phyloP scores from a whole-genome alignment of 2,888 invertebrate species.

The Meteorus colon region DNA sequence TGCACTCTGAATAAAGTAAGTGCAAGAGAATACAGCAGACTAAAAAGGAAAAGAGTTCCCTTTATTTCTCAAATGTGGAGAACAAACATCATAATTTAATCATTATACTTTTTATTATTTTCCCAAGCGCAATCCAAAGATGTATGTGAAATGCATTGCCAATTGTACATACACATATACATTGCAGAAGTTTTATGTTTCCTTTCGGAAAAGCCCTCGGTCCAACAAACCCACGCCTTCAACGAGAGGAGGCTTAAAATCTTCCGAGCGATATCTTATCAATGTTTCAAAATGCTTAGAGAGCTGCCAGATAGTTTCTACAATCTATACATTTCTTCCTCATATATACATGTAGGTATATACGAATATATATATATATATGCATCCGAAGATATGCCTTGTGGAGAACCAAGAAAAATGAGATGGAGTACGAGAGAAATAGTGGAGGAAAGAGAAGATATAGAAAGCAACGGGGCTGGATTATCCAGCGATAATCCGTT shows the following conservation, averaged over 20 bases:
- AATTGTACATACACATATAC: not conserved
- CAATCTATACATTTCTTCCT: not conserved
- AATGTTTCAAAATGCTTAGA: slow-evolving; percentile 40
- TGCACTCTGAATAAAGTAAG: not conserved
- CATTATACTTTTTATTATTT: not conserved
- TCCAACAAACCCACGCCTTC: not conserved
- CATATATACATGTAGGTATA: not conserved
- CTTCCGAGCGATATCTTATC: slow-evolving; percentile 38
- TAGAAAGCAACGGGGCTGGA: slow-evolving; percentile 42
- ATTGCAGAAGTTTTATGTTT: not conserved
- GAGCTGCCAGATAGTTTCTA: slow-evolving; percentile 36
- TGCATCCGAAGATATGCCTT: not conserved
- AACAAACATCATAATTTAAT: slow-evolving; percentile 10
- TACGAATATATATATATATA: not conserved
- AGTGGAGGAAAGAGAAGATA: slow-evolving; percentile 8
- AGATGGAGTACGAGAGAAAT: slow-evolving; percentile 15
- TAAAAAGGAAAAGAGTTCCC: not conserved
- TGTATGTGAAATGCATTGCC: not conserved
- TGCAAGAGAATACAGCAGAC: not conserved
- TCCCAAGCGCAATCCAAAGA: not conserved
- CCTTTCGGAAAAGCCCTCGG: not conserved
- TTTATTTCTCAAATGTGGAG: not conserved
- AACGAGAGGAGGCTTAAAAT: slow-evolving; percentile 34
- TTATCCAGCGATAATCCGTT: slow-evolving; percentile 54
- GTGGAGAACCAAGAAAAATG: not conserved